A percentile compares a stretch with the other conserved stretches of the same genome.
Evolutionary conservation across 2,888 invertebrate species (phyloP).

Genomic region (Papilio demoleus): DNA sequence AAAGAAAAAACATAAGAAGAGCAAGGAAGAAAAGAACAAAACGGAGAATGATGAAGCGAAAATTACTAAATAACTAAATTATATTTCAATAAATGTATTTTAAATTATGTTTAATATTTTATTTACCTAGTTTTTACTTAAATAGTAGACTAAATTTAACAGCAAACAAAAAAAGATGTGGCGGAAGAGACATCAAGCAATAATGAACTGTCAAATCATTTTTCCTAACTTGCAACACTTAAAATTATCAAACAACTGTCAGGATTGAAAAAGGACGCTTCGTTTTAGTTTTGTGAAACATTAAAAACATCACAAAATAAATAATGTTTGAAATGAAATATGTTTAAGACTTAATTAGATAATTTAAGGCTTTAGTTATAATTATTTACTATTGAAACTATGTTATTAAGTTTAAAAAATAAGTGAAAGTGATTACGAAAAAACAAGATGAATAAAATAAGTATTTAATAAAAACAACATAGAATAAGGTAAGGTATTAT

Average conservation of each 20-base stretch:
- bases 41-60: background rate
- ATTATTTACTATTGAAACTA: background rate
- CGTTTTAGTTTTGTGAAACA: background rate
- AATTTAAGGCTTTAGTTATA: background rate
- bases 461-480: background rate
- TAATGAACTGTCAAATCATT: background rate
- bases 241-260: background rate
- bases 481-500: background rate
- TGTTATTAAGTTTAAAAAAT: slow-evolving; percentile 7
- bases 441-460: background rate
- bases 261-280: slow-evolving; percentile 9
- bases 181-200: too few species aligned
- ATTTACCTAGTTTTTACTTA: background rate
- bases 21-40: slow-evolving; percentile 50
- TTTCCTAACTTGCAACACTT: background rate
- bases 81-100: slow-evolving; percentile 19
- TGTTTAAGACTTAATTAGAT: background rate
- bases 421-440: slow-evolving; percentile 4
- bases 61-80: background rate
- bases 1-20: slow-evolving; percentile 64
- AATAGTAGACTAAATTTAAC: background rate
- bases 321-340: background rate
- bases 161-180: background rate
- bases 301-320: background rate
- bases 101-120: background rate